Evolutionary conservation across 2,888 invertebrate species (phyloP).

Genomic region (Brachyopa scutellaris): DNA sequence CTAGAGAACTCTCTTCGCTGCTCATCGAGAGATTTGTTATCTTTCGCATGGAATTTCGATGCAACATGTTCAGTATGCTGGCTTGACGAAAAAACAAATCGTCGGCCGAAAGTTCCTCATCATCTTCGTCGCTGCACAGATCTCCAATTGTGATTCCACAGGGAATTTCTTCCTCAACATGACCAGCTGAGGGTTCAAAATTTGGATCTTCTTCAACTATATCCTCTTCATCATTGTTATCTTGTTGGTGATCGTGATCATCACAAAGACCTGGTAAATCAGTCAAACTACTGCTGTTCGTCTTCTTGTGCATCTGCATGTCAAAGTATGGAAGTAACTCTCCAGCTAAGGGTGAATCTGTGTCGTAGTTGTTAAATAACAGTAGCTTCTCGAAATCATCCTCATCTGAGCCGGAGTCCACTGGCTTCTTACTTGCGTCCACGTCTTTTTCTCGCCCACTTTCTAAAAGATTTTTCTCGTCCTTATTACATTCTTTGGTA

Average conservation of each 20-base stretch:
- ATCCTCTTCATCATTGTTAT: slow-evolving; percentile 75
- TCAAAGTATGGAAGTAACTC: slow-evolving; percentile 81
- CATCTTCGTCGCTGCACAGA: slow-evolving; percentile 78
- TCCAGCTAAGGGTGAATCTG: slow-evolving; percentile 78
- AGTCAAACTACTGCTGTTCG: slow-evolving; percentile 78
- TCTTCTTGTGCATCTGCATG: slow-evolving; percentile 79
- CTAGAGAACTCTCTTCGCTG: slow-evolving; percentile 77
- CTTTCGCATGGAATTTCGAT: slow-evolving; percentile 80
- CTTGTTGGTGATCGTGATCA: slow-evolving; percentile 61
- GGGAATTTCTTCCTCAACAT: slow-evolving; percentile 12
- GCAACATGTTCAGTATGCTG: slow-evolving; percentile 80
- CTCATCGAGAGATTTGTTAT: slow-evolving; percentile 75
- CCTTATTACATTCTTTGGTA: slow-evolving; percentile 61
- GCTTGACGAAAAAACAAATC: slow-evolving; percentile 80
- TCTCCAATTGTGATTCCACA: slow-evolving; percentile 65
- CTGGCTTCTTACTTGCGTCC: slow-evolving; percentile 73
- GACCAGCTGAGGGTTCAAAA: slow-evolving; percentile 46
- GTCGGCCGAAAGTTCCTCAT: slow-evolving; percentile 78
- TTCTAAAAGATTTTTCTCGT: slow-evolving; percentile 18
- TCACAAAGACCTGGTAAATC: slow-evolving; percentile 75
- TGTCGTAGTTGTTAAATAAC: slow-evolving; percentile 78
- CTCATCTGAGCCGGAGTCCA: slow-evolving; percentile 78
- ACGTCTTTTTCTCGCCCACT: slow-evolving; percentile 24
- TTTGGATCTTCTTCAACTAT: slow-evolving; percentile 59
- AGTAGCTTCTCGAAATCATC: slow-evolving; percentile 81